Evolutionary conservation across 2,113 vertebrate genomes (phyloP), one percentile per base, ranked within the genome.

Genomic region (Orthonyx spaldingii): DNA sequence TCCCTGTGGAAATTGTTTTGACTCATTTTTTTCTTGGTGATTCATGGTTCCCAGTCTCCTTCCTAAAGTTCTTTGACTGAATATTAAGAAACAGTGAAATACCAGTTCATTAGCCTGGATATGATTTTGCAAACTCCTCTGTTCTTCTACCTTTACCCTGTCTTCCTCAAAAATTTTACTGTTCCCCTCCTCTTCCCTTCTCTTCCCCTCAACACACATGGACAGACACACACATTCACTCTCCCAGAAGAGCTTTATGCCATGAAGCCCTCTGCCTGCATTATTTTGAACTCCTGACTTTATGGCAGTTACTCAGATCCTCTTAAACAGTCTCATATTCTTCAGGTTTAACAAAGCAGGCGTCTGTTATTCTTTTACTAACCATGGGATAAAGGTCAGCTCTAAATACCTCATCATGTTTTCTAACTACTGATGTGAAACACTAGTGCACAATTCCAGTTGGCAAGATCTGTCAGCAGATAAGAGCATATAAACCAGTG

Each of bases 301-400:
- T 35, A 59, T 42, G 33, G n/a, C 14, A 87, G 2, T 52, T 66
- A 47, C 23, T 89, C 27, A 55, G 30, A 49, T 82, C 32, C n/a
- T 71, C 52, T 91, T 49, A 63, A 49, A 7, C 10, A 80, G 7
- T 39, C 41, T 96, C 35, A 21, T 81, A 35, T 55, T 72, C 53
- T 86, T 76, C 65, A 84, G 33, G 21, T 85, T 91, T 68, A 82
- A 47, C 30, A 74, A 88, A 87, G 27, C 60, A 75, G 28, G 7
- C 3, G 5, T 75, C 77, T 87, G 64, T 97, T 95, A 84, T 59
- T 93, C 42, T 96, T 91, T 91, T 74, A 78, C 70, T 82, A 75
- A 68, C 44, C 8, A 6, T 8, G 15, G 61, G 49, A 39, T 96
- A 89, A 82, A 91, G 57, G 86, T 61, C 90, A 93, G n/a, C 53